These are phyloP conservation scores for Xestia ashworthii DNA, from an alignment of 2,888 invertebrate species.

Conservation along the genomic window DNA sequence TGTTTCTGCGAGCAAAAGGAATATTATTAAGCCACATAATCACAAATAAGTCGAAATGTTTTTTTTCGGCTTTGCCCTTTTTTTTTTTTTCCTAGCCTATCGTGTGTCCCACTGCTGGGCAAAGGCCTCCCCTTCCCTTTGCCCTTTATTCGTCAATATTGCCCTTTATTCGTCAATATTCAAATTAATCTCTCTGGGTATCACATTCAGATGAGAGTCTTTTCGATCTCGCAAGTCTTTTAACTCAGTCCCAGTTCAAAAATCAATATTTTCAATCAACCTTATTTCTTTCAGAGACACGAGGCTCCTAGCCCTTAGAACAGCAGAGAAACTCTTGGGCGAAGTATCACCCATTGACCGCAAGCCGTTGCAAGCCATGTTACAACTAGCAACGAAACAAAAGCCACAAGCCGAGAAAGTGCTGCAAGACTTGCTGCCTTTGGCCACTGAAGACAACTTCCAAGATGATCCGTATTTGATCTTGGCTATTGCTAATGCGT, in stretches of 20 bases:
- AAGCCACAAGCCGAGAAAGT: conserved; percentile 96
- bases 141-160: no score
- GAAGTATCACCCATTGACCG: conserved; percentile 94
- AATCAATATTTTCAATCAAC: background rate
- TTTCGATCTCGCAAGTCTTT: background rate
- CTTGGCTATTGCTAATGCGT: conserved; percentile 95
- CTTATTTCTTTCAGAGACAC: conserved; percentile 90
- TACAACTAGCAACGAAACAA: conserved; percentile 95
- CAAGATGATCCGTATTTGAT: conserved; percentile 96
- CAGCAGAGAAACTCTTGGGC: conserved; percentile 93
- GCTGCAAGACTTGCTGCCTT: conserved; percentile 92
- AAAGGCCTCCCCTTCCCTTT: no score
- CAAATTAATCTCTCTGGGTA: background rate
- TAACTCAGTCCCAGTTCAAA: background rate
- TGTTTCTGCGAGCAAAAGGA: background rate
- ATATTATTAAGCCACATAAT: background rate
- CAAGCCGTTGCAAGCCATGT: conserved; percentile 94
- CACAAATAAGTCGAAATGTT: background rate
- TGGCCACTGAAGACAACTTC: conserved; percentile 93
- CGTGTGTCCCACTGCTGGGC: no score
- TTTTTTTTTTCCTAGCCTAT: no score
- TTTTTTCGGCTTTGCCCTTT: background rate
- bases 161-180: background rate
- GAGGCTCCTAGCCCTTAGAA: conserved; percentile 95
- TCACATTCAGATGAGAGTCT: background rate